Base-by-base conservation (phyloP, 2,113 vertebrate species). In the Heterotilapia buettikoferi region DNA sequence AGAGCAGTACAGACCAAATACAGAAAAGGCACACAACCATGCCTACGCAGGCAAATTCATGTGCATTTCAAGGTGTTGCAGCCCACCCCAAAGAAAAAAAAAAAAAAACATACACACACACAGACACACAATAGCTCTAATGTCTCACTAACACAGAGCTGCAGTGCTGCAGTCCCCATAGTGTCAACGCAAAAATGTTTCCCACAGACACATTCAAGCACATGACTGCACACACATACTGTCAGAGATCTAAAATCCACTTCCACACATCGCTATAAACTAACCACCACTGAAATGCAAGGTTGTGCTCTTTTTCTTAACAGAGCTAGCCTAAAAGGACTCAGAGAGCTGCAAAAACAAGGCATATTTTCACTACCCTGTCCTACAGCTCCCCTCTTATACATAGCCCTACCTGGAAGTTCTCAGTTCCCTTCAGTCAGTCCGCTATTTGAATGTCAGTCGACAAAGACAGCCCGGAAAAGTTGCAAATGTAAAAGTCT, bases 31-130 rank as follows among this genome's bases (percentile, higher is more conserved):
- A 80, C 33, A 54, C 38, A 85, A 59, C 47, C 79, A 86, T 87
- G 83, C 91, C 90, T 84, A 90, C 93, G 84, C 89, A 90, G 59
- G 79, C 78, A 88, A 68, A 89, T 92, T 71, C 80, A 89, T 88
- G 90, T 93, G 83, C 84, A 94, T 85, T 63, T 85, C 82, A 86
- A 90, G 36, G 19, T 68, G 76, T 88, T 84, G 79, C 84, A 89
- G 54, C 91, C 90, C 82, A 90, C 92, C 76, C 78, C 18, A 87
- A 83, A 38, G 59, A 57, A 40, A 9, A 36, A 33, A 43, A 12
- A 1, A 24, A 38, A 13, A 14, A 6, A 8, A 1, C 6, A 36
- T 26, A 89, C 36, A 82, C 61, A 82, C 61, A 80, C 29, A 78
- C 43, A 68, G 6, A 84, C 56, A 57, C 66, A 90, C 86, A 92